Conservation (phyloP, 1,140 invertebrate genomes). For the Acromyrmex echinatior region DNA sequence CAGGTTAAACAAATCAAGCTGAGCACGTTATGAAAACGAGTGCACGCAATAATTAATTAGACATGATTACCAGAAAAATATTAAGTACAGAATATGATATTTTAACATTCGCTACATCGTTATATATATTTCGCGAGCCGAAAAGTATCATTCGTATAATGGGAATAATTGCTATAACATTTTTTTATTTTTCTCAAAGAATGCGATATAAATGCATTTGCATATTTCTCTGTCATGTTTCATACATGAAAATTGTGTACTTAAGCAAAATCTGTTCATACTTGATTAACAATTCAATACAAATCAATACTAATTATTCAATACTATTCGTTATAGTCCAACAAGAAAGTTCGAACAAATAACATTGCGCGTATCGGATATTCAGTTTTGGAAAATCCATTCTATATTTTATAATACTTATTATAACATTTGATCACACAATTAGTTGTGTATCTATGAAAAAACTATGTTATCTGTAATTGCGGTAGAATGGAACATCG, state of each 20-base stretch:
- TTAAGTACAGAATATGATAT: neutral
- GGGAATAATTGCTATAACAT: neutral
- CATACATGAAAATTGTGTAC: neutral
- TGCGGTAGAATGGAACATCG: neutral
- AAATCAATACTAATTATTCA: neutral
- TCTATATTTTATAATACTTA: neutral
- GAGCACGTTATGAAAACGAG: neutral
- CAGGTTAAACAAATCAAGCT: neutral
- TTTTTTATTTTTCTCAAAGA: neutral
- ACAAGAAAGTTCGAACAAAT: neutral
- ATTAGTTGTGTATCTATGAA: neutral
- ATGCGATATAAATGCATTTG: neutral
- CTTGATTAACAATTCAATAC: neutral
- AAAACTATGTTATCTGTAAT: slow-evolving; percentile 4
- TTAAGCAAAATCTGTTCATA: neutral
- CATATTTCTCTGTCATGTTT: neutral
- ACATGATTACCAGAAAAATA: neutral
- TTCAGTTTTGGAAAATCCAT: neutral
- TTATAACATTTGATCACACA: neutral
- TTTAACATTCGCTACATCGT: neutral
- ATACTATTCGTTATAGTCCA: neutral
- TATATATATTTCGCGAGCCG: neutral
- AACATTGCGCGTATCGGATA: neutral
- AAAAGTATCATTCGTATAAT: neutral
- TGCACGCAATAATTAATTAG: neutral